phyloP scores from a whole-genome alignment of 2,797 vertebrate species.

The Gymnocypris eckloni region DNA sequence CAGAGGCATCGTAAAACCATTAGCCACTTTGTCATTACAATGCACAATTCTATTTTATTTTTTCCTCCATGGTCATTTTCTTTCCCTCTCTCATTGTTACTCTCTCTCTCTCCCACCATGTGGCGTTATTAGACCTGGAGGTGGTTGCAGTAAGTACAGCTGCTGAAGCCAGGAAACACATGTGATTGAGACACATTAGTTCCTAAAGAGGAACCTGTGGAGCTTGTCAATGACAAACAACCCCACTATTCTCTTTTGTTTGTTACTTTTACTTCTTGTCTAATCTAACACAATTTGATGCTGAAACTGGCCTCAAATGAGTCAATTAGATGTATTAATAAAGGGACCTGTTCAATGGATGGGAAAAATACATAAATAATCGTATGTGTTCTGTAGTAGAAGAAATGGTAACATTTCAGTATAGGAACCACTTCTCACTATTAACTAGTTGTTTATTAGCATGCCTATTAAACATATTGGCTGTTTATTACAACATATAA shows the following conservation, averaged over 20 bases:
- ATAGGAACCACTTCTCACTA: too few relatives aligned
- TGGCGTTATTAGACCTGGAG: not conserved
- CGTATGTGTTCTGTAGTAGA: not conserved
- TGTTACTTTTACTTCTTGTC: slow-evolving; percentile 34
- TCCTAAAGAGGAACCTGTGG: slow-evolving; percentile 32
- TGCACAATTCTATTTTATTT: slow-evolving; percentile 26
- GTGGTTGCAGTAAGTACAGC: not conserved
- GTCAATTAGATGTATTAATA: not conserved
- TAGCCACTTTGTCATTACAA: slow-evolving; percentile 34
- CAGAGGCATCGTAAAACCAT: slow-evolving; percentile 33
- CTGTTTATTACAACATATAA: not conserved
- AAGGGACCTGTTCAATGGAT: not conserved
- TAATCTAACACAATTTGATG: not conserved
- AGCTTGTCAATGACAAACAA: slow-evolving; percentile 23
- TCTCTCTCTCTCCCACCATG: slow-evolving; percentile 35
- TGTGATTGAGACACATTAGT: slow-evolving; percentile 31
- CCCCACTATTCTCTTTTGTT: slow-evolving; percentile 11
- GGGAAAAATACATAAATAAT: not conserved
- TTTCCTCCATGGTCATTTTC: slow-evolving; percentile 26
- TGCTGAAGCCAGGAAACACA: not conserved
- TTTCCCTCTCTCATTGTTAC: slow-evolving; percentile 3
- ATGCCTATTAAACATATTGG: not conserved
- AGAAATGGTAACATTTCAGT: not conserved
- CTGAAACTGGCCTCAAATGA: slow-evolving; percentile 27
- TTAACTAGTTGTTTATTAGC: too few relatives aligned